Conservation (phyloP, 1,140 invertebrate species). For the Zaprionus tsacasi region DNA sequence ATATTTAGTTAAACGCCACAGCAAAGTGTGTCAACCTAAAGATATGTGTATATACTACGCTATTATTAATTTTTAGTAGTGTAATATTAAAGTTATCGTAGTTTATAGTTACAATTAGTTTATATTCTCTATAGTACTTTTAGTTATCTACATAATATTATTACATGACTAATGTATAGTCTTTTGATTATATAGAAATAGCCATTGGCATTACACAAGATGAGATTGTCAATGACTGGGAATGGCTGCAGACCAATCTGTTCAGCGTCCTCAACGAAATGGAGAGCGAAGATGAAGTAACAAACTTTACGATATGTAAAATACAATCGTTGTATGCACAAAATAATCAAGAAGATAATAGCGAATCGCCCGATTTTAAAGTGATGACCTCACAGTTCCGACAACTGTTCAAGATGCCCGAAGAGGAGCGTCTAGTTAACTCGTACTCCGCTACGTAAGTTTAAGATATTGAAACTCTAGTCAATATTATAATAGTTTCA, state of each 20-base stretch:
- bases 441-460: constrained; percentile 95
- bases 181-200: constrained; percentile 87
- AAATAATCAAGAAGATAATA: constrained; percentile 74
- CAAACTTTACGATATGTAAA: constrained; percentile 98
- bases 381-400: constrained; percentile 89
- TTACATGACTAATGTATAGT: neutral
- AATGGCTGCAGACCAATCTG: constrained; percentile 96
- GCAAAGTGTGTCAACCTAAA: constrained; percentile 10
- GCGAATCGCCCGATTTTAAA: constrained; percentile 79
- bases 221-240: constrained; percentile 97
- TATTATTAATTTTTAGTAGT: neutral
- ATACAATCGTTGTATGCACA: constrained; percentile 89
- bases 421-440: constrained; percentile 98
- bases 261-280: constrained; percentile 94
- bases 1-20: constrained; percentile 2
- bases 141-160: neutral
- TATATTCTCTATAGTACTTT: neutral
- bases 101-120: neutral
- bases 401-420: constrained; percentile 94
- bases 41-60: neutral
- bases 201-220: constrained; percentile 93
- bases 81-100: neutral
- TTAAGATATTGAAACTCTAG: constrained; percentile 43
- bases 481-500: neutral
- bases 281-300: constrained; percentile 97